Base-by-base conservation (phyloP, 2,888 invertebrate genomes). In the Zele albiditarsus region DNA sequence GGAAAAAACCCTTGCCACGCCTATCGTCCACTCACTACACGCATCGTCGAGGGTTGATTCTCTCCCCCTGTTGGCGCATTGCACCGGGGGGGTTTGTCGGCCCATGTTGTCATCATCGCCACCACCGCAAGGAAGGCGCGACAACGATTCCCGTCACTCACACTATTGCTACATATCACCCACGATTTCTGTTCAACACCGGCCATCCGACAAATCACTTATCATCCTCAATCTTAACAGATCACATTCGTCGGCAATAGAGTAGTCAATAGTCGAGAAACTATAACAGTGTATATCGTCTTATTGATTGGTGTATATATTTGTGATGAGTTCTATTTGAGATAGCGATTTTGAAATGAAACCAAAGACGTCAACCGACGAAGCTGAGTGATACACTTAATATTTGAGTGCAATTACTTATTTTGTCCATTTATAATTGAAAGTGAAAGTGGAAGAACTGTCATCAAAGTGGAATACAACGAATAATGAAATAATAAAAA, bases 1-100 rank as follows among this genome's bases (percentile, higher is more conserved):
- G 75, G 78, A 82, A 84, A 81, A 83, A 83, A 75, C 80, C 75
- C 75, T 27, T 65, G 80, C 79, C 79, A 77, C 80, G 79, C 80
- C 80, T 78, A 79, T 76, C 76, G 75, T 79, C 80, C 80, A 79
- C 78, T 80, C 76, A 68, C 49, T 73, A 72, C 42, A 33, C 68
- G 69, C 63, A 62, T 75, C 74, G 65, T 71, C 53, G 71, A 67
- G 79, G 78, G 77, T 77, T 75, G 77, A 62, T 71, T 68, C 28
- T 63, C 73, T 66, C 67, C 79, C 76, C 78, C 73, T 53, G 49
- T 33, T 67, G 63, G 38, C 42, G 67, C 75, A 67, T 49, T 49
- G 66, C 57, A 62, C 27, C 20, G 28, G 42, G 77, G 78, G 76
- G 73, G 75, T 77, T 75, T 71, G 68, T 62, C 68, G 65, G 27